These are phyloP conservation scores for Greenwoodochromis staneri DNA, from an alignment of 2,113 vertebrate genomes.

Conservation along the genomic window DNA sequence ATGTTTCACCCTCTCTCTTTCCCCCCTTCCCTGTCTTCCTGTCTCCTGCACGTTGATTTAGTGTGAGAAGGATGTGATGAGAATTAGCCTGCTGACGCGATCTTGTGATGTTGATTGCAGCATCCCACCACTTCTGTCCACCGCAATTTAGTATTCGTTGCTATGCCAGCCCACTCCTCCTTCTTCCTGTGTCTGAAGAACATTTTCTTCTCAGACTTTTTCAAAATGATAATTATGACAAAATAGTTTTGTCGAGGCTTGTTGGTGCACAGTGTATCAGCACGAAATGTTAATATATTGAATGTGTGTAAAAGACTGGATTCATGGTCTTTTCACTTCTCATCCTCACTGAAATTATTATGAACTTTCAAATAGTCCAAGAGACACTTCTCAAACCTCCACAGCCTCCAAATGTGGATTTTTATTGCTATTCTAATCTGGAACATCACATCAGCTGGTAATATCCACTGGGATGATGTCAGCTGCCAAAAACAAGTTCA, in stretches of 20 bases:
- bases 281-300: fast-evolving
- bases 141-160: not conserved
- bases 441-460: not conserved
- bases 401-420: not conserved
- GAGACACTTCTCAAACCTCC: not conserved
- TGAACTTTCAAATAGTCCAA: not conserved
- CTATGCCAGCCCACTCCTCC: not conserved
- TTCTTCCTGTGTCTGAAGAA: not conserved
- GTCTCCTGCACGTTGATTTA: not conserved
- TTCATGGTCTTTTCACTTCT: not conserved
- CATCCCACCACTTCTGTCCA: not conserved
- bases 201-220: not conserved
- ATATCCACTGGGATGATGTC: not conserved
- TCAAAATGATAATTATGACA: not conserved
- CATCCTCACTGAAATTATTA: not conserved
- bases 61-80: not conserved
- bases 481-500: not conserved
- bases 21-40: not conserved
- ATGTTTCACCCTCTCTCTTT: not conserved
- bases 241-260: not conserved
- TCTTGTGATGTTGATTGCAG: conserved; percentile 2
- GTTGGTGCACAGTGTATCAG: not conserved
- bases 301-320: not conserved
- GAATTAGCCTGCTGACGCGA: not conserved
- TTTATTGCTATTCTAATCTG: fast-evolving